phyloP scores from a whole-genome alignment of 1,140 invertebrate genomes.

The Araneus ventricosus region DNA sequence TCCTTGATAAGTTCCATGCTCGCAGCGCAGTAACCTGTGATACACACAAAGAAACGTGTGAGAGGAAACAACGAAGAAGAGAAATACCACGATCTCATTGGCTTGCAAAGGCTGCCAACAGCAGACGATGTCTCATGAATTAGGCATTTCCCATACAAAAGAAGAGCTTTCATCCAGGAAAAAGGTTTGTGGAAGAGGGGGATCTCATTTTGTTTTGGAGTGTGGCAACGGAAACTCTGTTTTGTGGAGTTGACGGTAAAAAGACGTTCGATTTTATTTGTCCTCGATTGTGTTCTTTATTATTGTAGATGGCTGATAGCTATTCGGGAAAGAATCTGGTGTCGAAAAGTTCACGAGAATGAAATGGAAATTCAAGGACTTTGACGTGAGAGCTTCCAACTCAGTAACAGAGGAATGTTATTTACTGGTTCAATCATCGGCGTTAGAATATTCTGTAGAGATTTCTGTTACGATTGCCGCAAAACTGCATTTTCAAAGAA shows the following conservation, averaged over 20 bases:
- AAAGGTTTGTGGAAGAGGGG: neutral
- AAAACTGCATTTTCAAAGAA: too few species aligned
- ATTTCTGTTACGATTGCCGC: too few species aligned
- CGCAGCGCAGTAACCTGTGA: neutral
- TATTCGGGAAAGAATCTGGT: too few species aligned
- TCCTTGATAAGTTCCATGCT: neutral
- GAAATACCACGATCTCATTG: neutral
- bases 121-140: slow-evolving; percentile 59
- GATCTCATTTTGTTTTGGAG: neutral
- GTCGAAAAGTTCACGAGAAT: too few species aligned
- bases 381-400: too few species aligned
- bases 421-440: too few species aligned
- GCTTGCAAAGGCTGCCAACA: slow-evolving; percentile 58
- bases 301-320: too few species aligned
- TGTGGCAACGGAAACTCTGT: neutral
- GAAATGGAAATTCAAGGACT: too few species aligned
- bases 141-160: slow-evolving; percentile 62
- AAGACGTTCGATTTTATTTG: neutral
- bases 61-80: neutral
- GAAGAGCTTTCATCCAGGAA: neutral
- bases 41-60: neutral
- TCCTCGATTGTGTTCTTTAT: too few species aligned
- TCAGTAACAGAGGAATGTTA: too few species aligned
- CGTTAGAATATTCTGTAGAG: too few species aligned
- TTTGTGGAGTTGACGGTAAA: neutral